These are phyloP conservation scores for Eupithecia pulchellata DNA, from an alignment of 2,888 invertebrate genomes.

Conservation along the genomic window DNA sequence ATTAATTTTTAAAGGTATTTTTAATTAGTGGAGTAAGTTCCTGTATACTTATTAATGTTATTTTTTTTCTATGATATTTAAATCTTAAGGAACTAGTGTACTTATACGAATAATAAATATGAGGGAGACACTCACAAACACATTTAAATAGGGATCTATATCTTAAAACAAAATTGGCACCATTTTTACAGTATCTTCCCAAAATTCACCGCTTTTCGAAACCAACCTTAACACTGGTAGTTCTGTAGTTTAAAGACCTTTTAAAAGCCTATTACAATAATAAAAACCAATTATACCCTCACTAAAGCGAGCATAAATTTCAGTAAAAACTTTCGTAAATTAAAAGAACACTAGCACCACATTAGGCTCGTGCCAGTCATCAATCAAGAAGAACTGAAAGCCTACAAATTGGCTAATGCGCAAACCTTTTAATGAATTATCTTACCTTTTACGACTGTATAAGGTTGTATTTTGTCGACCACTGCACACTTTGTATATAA, in stretches of 20 bases:
- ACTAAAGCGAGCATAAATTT: background rate
- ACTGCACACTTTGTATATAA: background rate
- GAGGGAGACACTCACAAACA: too few species aligned
- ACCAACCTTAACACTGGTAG: too few species aligned
- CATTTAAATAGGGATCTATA: too few species aligned
- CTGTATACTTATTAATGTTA: too few species aligned
- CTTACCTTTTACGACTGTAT: background rate
- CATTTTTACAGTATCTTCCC: too few species aligned
- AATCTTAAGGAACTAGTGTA: too few species aligned
- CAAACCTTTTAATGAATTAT: background rate
- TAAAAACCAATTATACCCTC: background rate
- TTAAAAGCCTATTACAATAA: background rate
- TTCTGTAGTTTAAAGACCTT: background rate
- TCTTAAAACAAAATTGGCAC: too few species aligned
- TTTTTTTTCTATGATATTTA: too few species aligned
- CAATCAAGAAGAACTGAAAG: constrained; percentile 31
- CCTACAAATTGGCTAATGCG: background rate
- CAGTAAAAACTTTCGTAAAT: background rate
- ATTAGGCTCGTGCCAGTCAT: constrained; percentile 24
- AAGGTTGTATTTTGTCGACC: background rate
- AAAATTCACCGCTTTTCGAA: background rate
- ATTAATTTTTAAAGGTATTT: too few species aligned
- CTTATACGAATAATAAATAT: too few species aligned
- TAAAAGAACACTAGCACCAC: background rate
- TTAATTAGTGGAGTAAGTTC: too few species aligned